Evolutionary conservation across 2,888 invertebrate genomes (phyloP), one percentile per base, ranked within the genome.

Genomic region (Heliconius ethilla): DNA sequence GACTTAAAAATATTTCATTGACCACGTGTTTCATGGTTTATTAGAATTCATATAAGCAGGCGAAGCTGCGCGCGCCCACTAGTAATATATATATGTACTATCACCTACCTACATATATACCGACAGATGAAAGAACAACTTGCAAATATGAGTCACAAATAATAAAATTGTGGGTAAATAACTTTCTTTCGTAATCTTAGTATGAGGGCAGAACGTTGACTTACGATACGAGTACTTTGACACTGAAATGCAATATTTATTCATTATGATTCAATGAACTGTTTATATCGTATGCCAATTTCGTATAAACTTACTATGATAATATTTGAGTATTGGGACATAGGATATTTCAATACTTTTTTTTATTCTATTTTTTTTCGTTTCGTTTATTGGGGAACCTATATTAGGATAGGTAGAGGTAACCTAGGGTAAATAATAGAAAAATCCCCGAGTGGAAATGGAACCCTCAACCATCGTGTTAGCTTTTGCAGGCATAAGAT

Each of bases 161-260:
- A 87, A 85, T 82, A 84, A 83, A 83, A 84, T 79, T 84, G 82
- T 81, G 82, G 79, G 85, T 81, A 82, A 81, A 65, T 78, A 77
- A 75, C 63, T 82, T 83, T 85, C 86, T 89, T 88, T 89, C 81
- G 86, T 84, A 88, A 87, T 84, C 84, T 84, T 84, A 84, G 84
- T 84, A 81, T 83, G 83, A 85, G 85, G 85, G 80, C 84, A 79
- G 89, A 83, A 80, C 89, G 82, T 86, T 87, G 88, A 87, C 90
- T 86, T 84, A 77, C 79, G 87, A 88, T 89, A 88, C 83, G 84
- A 82, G 89, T 87, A 86, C 87, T 83, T 89, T 89, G 87, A 88
- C 89, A 81, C 82, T 80, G 82, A 81, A 81, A 79, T 80, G 77
- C 59, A 73, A 73, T 63, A 73, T 73, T 73, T 73, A 73, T 73